phyloP scores from a whole-genome alignment of 2,888 invertebrate species.

The Augochlorella aurata region DNA sequence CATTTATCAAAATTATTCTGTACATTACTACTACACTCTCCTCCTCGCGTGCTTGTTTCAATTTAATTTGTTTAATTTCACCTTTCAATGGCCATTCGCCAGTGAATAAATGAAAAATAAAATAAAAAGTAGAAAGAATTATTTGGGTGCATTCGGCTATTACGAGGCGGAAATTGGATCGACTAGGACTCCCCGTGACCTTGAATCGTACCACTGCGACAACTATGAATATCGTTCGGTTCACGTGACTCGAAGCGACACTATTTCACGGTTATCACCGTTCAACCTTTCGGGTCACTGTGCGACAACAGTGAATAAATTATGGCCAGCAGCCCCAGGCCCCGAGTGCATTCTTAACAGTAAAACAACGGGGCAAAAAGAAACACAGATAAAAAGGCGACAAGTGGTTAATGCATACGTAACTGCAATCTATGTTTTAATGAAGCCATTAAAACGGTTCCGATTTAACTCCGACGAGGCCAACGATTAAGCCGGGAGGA shows the following conservation, averaged over 20 bases:
- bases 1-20: too few species aligned
- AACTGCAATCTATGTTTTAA: not conserved
- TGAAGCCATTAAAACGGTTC: not conserved
- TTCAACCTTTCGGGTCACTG: not conserved
- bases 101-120: too few species aligned
- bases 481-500: not conserved
- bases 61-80: too few species aligned
- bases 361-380: not conserved
- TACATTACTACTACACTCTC: too few species aligned
- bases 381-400: not conserved
- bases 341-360: not conserved
- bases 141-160: too few species aligned
- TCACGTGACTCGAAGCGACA: not conserved
- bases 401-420: not conserved
- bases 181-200: too few species aligned
- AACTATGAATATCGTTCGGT: not conserved
- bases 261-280: not conserved
- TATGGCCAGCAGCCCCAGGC: not conserved
- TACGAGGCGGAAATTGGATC: too few species aligned
- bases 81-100: too few species aligned
- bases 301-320: not conserved
- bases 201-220: not conserved
- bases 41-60: too few species aligned
- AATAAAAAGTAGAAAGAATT: too few species aligned
- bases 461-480: not conserved